Percentiles rank a stretch among this genome's conserved stretches.
These are phyloP conservation scores for Habroteleia sp. DNA, from an alignment of 2,888 invertebrate genomes.

Conservation along the genomic window DNA sequence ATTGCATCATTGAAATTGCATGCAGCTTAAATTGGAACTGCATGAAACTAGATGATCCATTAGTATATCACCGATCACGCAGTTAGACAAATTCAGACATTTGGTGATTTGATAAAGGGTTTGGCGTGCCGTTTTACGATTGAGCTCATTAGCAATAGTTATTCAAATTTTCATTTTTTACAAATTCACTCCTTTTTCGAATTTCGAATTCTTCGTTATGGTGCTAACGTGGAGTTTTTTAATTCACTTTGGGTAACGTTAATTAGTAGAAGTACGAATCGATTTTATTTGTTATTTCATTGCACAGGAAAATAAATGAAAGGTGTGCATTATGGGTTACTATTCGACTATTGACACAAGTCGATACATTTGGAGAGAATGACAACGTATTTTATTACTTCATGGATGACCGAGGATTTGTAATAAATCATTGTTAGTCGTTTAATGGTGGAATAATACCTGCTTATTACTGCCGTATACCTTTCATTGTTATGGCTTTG, in stretches of 20 bases:
- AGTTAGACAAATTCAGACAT: constrained; percentile 33
- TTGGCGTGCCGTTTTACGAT: constrained; percentile 44
- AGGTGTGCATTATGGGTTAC: constrained; percentile 13
- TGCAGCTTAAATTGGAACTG: no score
- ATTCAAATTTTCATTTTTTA: no score
- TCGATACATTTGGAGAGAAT: constrained; percentile 25
- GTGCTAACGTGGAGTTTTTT: no score
- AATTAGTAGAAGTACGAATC: constrained; percentile 6
- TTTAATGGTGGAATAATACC: constrained; percentile 65
- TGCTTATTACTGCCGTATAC: constrained; percentile 61
- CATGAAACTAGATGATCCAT: constrained; percentile 43
- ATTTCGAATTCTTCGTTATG: no score
- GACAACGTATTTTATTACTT: constrained; percentile 45
- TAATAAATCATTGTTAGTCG: constrained; percentile 65
- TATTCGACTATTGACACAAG: constrained; percentile 32
- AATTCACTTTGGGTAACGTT: no score
- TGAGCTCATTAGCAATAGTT: constrained; percentile 60
- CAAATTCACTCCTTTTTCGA: no score
- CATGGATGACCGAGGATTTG: constrained; percentile 24
- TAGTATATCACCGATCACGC: constrained; percentile 13
- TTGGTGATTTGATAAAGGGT: constrained; percentile 7
- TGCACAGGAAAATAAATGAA: constrained; percentile 16
- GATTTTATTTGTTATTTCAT: constrained; percentile 3
- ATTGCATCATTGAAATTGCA: no score
- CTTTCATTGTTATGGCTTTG: constrained; percentile 43